Base-by-base conservation (phyloP, 2,113 vertebrate species). In the Sapayoa aenigma region DNA sequence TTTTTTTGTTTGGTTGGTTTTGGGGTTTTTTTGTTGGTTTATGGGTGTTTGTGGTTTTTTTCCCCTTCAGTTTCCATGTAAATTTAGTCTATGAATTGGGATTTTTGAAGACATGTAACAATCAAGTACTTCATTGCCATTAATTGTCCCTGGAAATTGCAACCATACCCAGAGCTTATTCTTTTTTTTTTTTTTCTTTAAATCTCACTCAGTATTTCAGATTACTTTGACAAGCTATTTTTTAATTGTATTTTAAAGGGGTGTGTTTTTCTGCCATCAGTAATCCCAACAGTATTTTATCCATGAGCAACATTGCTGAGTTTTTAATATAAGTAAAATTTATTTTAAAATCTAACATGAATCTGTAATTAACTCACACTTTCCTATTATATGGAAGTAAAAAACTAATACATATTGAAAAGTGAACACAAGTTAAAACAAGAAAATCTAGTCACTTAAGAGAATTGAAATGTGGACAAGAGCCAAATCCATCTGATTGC, bases 21-120 rank as follows among this genome's bases (percentile, higher is more conserved):
- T n/a, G 7, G 19, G 16, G 4, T 1, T 4, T 39, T 37, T 72
- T 47, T 15, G 1, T 5, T 65, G 14, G 7, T 47, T 68, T 55
- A 5, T 39, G 14, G 7, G 8, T 33, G 7, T n/a, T n/a, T n/a
- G n/a, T n/a, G 20, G 16, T 3, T 1, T 4, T 27, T 47, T 65
- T 50, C 41, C 3, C 11, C 11, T 42, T 28, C 13, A 4, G 1
- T 72, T 84, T 75, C 52, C 27, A 42, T n/a, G 21, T 4, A 59
- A 63, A 63, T 37, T 31, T 59, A 46, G 5, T 50, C 8, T 59
- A 18, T 31, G 20, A 35, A 31, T 41, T 69, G 10, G 4, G 0
- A 5, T 73, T 78, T 82, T 76, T 25, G 2, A 75, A 50, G 62
- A 30, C 3, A 3, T 74, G 6, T 9, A 46, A 31, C 19, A 87